These are phyloP conservation scores for Cercocebus atys DNA, from an alignment of 2,113 vertebrate genomes.

Conservation along the genomic window DNA sequence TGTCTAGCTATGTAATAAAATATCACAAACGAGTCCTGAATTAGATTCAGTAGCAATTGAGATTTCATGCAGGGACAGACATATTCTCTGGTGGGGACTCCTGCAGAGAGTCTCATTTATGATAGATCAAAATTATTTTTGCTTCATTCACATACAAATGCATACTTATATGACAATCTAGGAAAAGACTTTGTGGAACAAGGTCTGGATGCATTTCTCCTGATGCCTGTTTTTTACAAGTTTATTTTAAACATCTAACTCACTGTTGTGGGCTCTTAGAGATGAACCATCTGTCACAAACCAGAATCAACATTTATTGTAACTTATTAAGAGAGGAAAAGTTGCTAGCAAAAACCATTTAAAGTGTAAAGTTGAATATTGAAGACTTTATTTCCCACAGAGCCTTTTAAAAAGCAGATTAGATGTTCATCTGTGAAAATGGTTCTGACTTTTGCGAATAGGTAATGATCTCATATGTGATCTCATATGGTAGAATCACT, in stretches of 20 bases:
- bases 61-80: background rate
- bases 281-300: slow-evolving; percentile 55
- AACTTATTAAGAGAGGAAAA: slow-evolving; percentile 39
- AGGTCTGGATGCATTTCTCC: slow-evolving; percentile 2
- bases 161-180: background rate
- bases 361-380: slow-evolving; percentile 26
- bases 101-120: slow-evolving; percentile 44
- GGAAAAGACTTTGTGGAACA: slow-evolving; percentile 9
- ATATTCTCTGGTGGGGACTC: background rate
- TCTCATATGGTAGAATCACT: background rate
- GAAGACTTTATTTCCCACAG: slow-evolving; percentile 6
- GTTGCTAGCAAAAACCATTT: background rate
- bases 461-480: background rate
- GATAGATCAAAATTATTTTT: slow-evolving; percentile 48
- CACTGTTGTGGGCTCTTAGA: slow-evolving; percentile 38
- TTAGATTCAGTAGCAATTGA: slow-evolving; percentile 45
- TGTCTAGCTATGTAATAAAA: slow-evolving; percentile 53
- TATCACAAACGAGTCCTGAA: background rate
- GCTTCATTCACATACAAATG: slow-evolving; percentile 13
- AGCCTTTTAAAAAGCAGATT: slow-evolving; percentile 30
- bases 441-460: slow-evolving; percentile 36
- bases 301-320: slow-evolving; percentile 37
- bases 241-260: slow-evolving; percentile 30
- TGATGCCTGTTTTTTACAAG: slow-evolving; percentile 26
- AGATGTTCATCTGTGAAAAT: slow-evolving; percentile 14